Evolutionary conservation across 2,797 vertebrate species (phyloP), one percentile per base, ranked within the genome.

Genomic region (Gephyroberyx darwinii): DNA sequence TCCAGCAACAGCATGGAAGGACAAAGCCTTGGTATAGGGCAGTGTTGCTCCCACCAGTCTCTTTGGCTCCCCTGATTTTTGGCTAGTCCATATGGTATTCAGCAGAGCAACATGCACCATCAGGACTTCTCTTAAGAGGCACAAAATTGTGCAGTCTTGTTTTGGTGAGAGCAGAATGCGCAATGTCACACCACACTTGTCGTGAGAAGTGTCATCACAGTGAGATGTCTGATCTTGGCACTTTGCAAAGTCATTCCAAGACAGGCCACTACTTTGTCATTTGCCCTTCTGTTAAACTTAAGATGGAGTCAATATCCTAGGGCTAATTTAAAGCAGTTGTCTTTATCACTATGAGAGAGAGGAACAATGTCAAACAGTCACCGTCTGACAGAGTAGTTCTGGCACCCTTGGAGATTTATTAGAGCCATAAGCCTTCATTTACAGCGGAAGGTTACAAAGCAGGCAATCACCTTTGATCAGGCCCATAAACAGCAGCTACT

Each of bases 301-400:
- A 84, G n/a, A 22, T 41, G 77, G 84, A 88, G 88, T 89, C 87
- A 89, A 90, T 89, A 87, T 87, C 82, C 84, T 64, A 30, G 14
- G 85, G 85, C 83, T 78, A 82, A 84, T 87, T 87, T 80, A 84
- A 85, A 88, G 78, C 69, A 65, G 81, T 87, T 85, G 86, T 88
- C 84, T 86, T 85, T 81, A 85, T 88, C 78, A 77, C 83, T 82
- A 50, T 63, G 73, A 86, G 69, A 78, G 76, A 88, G 62, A 33
- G 76, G 78, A 83, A 85, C 86, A 85, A 87, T 87, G 90, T 88
- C 84, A 89, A 86, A 88, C 87, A 85, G 89, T 87, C 77, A 69
- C 71, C 68, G 17, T 78, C 59, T 83, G 80, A 86, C 83, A 79
- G 58, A 74, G 70, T 35, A 51, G 69, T 56, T 81, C 81, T 61